Evolutionary conservation across 2,888 invertebrate genomes (phyloP), one percentile per base, ranked within the genome.

Genomic region (Diplolepis rosae): DNA sequence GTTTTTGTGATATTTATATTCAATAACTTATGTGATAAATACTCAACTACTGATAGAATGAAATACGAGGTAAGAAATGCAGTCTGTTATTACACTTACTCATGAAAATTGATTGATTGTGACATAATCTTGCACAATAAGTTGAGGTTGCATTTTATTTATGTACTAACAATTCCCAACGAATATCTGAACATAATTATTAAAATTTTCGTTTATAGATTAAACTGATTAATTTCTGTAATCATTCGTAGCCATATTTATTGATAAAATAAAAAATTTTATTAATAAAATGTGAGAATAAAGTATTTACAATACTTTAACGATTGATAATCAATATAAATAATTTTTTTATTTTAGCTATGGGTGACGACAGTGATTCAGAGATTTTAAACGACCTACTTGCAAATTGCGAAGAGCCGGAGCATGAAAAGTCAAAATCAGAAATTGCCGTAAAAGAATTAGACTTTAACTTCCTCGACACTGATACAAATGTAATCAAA

Each of bases 381-480:
- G 74, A 74, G 75, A 76, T 6, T 35, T 76, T 76, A 24, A 70
- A 73, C 22, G 30, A 32, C 5, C 66, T 76, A 11, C 28, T 76
- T 5, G 71, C 15, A n/a, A 32, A 18, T 24, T 39, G 61, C 9
- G 66, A 66, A 61, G 27, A 30, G 4, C 9, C 24, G 1, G 66
- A 67, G 66, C 15, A 7, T 30, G 66, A 32, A 15, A 35, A 66
- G n/a, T 28, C 28, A n/a, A 67, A 71, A 13, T 11, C 39, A 27
- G 42, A 67, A 51, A 42, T 5, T 32, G 42, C 69, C 4, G 69
- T 84, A 9, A 80, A 81, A 71, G 83, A 85, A 66, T 48, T 84
- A 7, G 78, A 82, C 35, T 82, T 82, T 45, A 85, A 83, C 77
- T 88, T 88, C 71, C 66, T 86, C n/a, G 82, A 86, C 4, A 66